A percentile compares a stretch with the other conserved stretches of the same genome.
These are phyloP conservation scores for Sebastes itinus DNA, from an alignment of 2,797 vertebrate species.

Conservation along the genomic window DNA sequence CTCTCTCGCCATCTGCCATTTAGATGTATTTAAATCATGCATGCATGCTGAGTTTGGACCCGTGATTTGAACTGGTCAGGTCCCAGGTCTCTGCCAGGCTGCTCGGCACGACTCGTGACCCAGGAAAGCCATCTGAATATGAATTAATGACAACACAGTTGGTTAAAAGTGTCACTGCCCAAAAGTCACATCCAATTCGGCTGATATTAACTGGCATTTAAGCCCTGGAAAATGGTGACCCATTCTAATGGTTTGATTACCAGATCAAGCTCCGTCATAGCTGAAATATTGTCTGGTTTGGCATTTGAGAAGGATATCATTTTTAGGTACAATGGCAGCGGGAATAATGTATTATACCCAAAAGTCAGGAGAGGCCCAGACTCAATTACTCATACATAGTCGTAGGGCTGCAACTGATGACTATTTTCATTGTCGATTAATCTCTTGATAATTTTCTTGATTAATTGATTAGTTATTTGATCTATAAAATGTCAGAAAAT, in stretches of 20 bases:
- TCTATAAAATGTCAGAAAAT: too few species aligned
- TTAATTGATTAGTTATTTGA: too few species aligned
- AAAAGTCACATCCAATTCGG: constrained; percentile 55
- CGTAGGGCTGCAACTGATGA: background rate
- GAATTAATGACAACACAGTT: constrained; percentile 62
- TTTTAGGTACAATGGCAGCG: constrained; percentile 7
- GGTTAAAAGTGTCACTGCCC: constrained; percentile 48
- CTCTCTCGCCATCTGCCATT: constrained; percentile 64
- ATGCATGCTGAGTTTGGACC: constrained; percentile 60
- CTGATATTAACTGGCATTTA: constrained; percentile 67
- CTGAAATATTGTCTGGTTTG: constrained; percentile 22
- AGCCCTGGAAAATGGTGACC: constrained; percentile 18
- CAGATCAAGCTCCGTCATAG: constrained; percentile 7
- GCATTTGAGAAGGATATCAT: constrained; percentile 23
- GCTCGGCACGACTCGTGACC: constrained; percentile 56
- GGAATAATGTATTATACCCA: background rate
- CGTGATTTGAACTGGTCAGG: constrained; percentile 61
- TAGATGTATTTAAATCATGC: constrained; percentile 75
- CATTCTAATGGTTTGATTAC: constrained; percentile 43
- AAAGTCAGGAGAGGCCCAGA: background rate
- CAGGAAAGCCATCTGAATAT: constrained; percentile 57
- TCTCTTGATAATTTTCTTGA: too few species aligned
- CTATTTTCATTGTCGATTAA: too few species aligned
- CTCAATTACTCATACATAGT: background rate
- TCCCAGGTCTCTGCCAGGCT: constrained; percentile 58